Conservation (phyloP, 2,888 invertebrate species). For the Acanthosoma haemorrhoidale region DNA sequence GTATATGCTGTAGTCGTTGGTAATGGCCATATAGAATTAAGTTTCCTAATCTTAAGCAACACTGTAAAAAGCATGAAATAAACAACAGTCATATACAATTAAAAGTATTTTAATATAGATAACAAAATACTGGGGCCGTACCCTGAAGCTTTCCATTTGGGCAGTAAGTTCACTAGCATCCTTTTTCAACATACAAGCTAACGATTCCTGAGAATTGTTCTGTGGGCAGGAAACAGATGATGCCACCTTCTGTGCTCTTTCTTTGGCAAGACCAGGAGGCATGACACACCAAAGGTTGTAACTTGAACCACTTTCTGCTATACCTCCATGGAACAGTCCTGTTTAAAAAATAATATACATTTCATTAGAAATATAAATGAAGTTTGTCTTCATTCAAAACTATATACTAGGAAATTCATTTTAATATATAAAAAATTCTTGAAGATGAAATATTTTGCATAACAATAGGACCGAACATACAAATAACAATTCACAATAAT, state of each 20-base stretch:
- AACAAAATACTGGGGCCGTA: no score
- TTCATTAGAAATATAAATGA: not conserved
- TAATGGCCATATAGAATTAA: no score
- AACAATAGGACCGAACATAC: not conserved
- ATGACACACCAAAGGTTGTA: not conserved
- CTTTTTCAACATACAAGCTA: conserved; percentile 1
- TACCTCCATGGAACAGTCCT: conserved; percentile 21
- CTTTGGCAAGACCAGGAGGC: not conserved
- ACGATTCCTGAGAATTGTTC: not conserved
- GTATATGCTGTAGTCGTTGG: no score
- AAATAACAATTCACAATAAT: no score
- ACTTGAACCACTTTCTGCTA: conserved; percentile 18
- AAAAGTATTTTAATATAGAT: no score
- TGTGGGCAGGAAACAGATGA: not conserved
- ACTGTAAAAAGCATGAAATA: no score
- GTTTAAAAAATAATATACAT: not conserved
- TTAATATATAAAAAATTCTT: no score
- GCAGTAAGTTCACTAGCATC: not conserved
- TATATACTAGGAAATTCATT: no score
- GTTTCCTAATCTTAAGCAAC: no score
- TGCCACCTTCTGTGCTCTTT: conserved; percentile 1
- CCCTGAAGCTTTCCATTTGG: not conserved
- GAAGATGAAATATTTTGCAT: no score
- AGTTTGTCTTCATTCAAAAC: no score
- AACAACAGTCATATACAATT: no score